These are phyloP conservation scores for Sturmia bella DNA, from an alignment of 2,888 invertebrate species.

Conservation along the genomic window DNA sequence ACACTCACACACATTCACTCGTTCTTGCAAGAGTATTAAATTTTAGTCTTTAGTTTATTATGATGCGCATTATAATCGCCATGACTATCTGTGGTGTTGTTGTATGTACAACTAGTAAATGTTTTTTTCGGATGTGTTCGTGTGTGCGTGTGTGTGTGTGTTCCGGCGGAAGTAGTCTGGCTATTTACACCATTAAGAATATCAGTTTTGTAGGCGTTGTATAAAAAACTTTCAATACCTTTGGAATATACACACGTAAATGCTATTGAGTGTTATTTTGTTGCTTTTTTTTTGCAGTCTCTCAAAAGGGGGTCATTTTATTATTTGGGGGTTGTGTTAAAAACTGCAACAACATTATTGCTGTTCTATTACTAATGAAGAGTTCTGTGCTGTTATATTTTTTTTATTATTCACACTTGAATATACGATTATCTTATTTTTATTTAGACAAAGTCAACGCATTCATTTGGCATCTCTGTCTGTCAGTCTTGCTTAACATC, in stretches of 20 bases:
- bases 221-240: conserved; percentile 37
- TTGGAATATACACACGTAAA: not conserved
- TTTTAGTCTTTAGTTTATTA: conserved; percentile 28
- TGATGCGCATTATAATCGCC: conserved; percentile 62
- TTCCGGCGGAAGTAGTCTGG: conserved; percentile 33
- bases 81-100: conserved; percentile 44
- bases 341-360: not conserved
- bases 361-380: conserved; percentile 31
- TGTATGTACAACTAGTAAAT: not conserved
- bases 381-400: conserved; percentile 43
- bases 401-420: conserved; percentile 65
- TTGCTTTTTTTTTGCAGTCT: too few relatives aligned
- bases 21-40: not conserved
- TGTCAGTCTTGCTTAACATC: conserved; percentile 65
- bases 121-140: conserved; percentile 11
- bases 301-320: not conserved
- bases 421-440: conserved; percentile 78
- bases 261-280: too few relatives aligned
- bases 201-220: conserved; percentile 62
- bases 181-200: conserved; percentile 46
- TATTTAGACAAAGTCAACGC: conserved; percentile 79
- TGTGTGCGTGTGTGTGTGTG: conserved; percentile 20
- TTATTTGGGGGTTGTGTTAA: conserved; percentile 11
- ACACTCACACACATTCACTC: not conserved
- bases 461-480: conserved; percentile 72